Base-by-base conservation (phyloP, 92 coral and sea anemone genomes). In the Umimayanthus kanabou region DNA sequence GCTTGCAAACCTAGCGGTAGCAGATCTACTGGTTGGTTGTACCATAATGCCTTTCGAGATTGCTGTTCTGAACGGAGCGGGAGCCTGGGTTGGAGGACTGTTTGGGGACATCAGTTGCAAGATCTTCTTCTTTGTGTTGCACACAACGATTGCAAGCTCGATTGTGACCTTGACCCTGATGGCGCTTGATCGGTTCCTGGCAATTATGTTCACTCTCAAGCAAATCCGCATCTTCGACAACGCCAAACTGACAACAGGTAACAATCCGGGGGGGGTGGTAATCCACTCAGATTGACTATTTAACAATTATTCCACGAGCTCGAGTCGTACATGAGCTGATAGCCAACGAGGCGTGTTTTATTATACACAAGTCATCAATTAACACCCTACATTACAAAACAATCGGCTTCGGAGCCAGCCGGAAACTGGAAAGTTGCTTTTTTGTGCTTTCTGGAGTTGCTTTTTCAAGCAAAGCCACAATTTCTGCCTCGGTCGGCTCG, bases 111-210 rank as follows among this genome's bases (percentile, higher is more conserved):
- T 83, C 9, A 83, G 66, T 55, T 83, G 87, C 77, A 83, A 26
- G 26, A 67, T 83, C 42, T 83, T 83, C 29, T 83, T 83, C 26
- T 83, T 83, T 83, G 50, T 83, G 25, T 23, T 67, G 8, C 87
- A 83, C 43, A 69, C 87, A 70, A 83, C 87, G 29, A 83, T 83
- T 22, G 55, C 87, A 47, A 45, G 87, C 61, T 83, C 87, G 7
- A 83, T 83, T 83, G 87, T 83, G 2, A 83, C 87, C 78, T 83
- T 83, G 77, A 42, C 77, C 20, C 45, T 83, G 26, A 83, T 83
- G 87, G 77, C 87, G 13, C 87, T 83, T 16, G 87, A 83, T 28
- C 66, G 87, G 2, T 83, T 43, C 43, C 78, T 83, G 66, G 87
- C 87, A 2, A 83, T 83, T 39, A 83, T 83, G 53, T 83, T 45